Percentiles rank a stretch among this genome's conserved stretches.
phyloP scores from a whole-genome alignment of 1,140 invertebrate species.

The Triops longicaudatus region DNA sequence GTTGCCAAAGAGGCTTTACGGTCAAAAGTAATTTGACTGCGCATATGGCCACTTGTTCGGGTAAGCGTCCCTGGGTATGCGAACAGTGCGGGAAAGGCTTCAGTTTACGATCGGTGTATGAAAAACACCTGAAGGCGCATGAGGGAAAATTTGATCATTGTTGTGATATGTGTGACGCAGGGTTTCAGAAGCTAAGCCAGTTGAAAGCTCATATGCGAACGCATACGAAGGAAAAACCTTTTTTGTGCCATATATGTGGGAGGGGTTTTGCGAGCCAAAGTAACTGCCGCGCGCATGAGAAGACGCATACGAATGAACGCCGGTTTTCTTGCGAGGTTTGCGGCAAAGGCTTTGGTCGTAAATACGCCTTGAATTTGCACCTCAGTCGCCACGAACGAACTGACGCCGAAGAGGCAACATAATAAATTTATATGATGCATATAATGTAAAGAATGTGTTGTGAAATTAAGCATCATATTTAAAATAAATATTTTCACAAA shows the following conservation, averaged over 20 bases:
- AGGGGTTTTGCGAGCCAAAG: conserved; percentile 23
- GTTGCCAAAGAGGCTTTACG: conserved; percentile 23
- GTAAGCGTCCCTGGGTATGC: conserved; percentile 17
- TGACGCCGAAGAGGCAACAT: not conserved
- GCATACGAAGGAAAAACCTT: conserved; percentile 28
- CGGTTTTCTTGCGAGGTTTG: conserved; percentile 26
- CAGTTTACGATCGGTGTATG: conserved; percentile 12
- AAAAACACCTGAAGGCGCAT: conserved; percentile 26
- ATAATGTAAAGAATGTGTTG: not conserved
- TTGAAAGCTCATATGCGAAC: conserved; percentile 26
- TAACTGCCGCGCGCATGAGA: conserved; percentile 26
- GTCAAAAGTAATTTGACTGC: conserved; percentile 23
- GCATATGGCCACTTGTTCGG: conserved; percentile 20
- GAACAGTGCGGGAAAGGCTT: conserved; percentile 23
- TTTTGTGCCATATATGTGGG: conserved; percentile 24
- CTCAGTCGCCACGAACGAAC: conserved; percentile 19
- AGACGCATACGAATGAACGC: conserved; percentile 24
- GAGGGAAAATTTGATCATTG: conserved; percentile 23
- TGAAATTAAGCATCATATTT: too few species aligned
- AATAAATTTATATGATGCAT: conserved; percentile 12
- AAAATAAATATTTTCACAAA: too few species aligned
- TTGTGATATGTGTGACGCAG: conserved; percentile 23
- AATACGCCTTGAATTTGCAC: conserved; percentile 21
- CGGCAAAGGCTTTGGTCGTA: conserved; percentile 23
- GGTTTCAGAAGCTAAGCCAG: conserved; percentile 23